Percentiles rank a stretch among this genome's conserved stretches.
These are phyloP conservation scores for Taenaris catops DNA, from an alignment of 2,888 invertebrate species.

Conservation along the genomic window DNA sequence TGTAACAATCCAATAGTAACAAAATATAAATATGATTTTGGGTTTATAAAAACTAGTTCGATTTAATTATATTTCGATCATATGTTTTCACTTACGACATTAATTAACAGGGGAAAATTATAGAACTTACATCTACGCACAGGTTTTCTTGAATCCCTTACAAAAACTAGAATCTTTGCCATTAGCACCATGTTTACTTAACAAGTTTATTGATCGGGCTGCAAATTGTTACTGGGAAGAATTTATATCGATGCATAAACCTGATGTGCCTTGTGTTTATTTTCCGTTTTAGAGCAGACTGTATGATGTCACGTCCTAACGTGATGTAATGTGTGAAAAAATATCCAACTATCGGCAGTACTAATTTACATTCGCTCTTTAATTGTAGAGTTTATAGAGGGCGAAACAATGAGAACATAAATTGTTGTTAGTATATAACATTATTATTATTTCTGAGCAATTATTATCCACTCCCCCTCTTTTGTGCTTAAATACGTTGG, in stretches of 20 bases:
- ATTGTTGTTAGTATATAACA: too few species aligned
- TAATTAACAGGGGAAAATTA: background rate
- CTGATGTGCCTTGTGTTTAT: constrained; percentile 30
- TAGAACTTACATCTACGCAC: constrained; percentile 19
- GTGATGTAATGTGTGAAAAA: constrained; percentile 35
- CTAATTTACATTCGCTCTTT: constrained; percentile 12
- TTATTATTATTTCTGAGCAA: too few species aligned
- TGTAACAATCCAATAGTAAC: too few species aligned
- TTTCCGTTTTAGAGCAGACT: constrained; percentile 32
- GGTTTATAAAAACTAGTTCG: too few species aligned
- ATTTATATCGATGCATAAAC: constrained; percentile 19
- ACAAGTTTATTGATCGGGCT: constrained; percentile 10
- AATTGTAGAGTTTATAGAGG: too few species aligned
- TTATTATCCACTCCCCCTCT: too few species aligned
- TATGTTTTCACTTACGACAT: background rate
- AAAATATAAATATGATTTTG: too few species aligned
- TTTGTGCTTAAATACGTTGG: too few species aligned
- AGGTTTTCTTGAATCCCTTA: constrained; percentile 14
- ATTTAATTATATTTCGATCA: background rate
- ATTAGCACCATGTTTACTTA: constrained; percentile 8
- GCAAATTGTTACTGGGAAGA: constrained; percentile 16
- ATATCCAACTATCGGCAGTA: constrained; percentile 31
- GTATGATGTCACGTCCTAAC: constrained; percentile 44
- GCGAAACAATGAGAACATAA: too few species aligned
- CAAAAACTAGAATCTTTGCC: constrained; percentile 18